Base-by-base conservation (phyloP, 2,888 invertebrate species). In the Creontiades dilutus region DNA sequence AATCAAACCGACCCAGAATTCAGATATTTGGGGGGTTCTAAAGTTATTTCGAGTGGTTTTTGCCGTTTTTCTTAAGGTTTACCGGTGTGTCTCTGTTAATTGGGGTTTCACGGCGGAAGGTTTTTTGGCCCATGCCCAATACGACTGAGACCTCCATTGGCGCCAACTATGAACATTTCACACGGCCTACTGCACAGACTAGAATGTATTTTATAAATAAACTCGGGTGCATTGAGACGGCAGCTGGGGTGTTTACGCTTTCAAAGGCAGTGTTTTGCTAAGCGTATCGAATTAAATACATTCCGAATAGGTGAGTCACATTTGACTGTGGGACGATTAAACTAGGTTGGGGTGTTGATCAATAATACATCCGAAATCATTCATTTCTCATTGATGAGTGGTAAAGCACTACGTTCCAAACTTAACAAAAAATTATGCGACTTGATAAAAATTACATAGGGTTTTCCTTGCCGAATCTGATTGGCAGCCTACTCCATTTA, bases 91-190 rank as follows among this genome's bases (percentile, higher is more conserved):
- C 68, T 27, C 23, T 19, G 9, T 27, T 27, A 23, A 23, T 19
- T 19, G 68, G 19, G 19, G 19, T 68, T 27, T 16, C 57, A n/a
- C 23, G 9, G 68, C 19, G 23, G 68, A 16, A 52, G 14, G 68
- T 19, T 27, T 23, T 23, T 68, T 68, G 68, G 68, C 68, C 3
- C 4, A 0, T n/a, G 16, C 11, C 68, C 68, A 68, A 68, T 13
- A 19, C 9, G 23, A 68, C 23, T 11, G n/a, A 13, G 68, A 68
- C 68, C 68, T 68, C 23, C 23, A 27, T 68, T 23, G 68, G 68
- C 68, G 68, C 68, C 68, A 68, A 68, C 68, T 68, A 68, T 68
- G 68, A 68, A 9, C 68, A 68, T 68, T 68, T 68, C 27, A 68
- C 68, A 23, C 68, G 68, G 68, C 68, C 68, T 68, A 68, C 23